phyloP scores from a whole-genome alignment of 2,113 vertebrate genomes.

The Seriola dumerili region DNA sequence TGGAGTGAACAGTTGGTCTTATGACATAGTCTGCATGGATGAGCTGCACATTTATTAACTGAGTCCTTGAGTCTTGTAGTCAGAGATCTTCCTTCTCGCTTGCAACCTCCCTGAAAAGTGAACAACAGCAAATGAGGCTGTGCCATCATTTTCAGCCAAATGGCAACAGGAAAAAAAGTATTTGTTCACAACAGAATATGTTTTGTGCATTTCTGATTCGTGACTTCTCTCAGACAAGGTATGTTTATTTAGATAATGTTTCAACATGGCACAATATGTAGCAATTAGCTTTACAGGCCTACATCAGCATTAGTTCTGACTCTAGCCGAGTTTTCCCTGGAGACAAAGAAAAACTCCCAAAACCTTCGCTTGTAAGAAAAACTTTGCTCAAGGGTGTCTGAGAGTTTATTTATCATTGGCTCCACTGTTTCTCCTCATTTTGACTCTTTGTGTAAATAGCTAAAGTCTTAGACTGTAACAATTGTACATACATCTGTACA shows the following conservation, averaged over 20 bases:
- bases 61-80: not conserved
- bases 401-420: not conserved
- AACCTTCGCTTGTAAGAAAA: not conserved
- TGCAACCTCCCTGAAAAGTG: slow-evolving; percentile 23
- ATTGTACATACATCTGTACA: not conserved
- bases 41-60: slow-evolving; percentile 22
- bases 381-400: not conserved
- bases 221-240: not conserved
- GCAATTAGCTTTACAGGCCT: too few species aligned
- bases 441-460: not conserved
- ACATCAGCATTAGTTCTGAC: not conserved
- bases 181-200: not conserved
- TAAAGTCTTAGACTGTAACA: not conserved
- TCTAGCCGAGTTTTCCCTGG: not conserved
- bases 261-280: not conserved
- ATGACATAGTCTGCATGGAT: slow-evolving; percentile 21
- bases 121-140: slow-evolving; percentile 19
- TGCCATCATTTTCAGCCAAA: slow-evolving; percentile 36
- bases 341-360: not conserved
- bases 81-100: slow-evolving; percentile 10
- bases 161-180: slow-evolving; percentile 1
- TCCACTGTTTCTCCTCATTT: not conserved
- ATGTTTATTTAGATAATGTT: not conserved
- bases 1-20: slow-evolving; percentile 23
- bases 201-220: not conserved